Evolutionary conservation across 2,888 invertebrate genomes (phyloP), one percentile per base, ranked within the genome.

Genomic region (Spodoptera picta): DNA sequence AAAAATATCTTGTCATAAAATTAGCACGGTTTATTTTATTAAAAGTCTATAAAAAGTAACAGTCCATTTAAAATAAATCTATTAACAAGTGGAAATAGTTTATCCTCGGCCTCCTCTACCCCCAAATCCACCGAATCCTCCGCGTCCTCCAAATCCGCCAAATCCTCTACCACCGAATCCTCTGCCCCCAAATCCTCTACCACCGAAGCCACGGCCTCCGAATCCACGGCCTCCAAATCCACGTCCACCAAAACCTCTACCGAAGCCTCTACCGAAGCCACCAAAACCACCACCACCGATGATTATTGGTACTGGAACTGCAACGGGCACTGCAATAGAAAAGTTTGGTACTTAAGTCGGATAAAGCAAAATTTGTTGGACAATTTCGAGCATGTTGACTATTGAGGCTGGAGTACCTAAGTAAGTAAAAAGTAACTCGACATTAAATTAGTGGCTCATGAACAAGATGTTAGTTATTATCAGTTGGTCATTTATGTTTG

Each of bases 171-270:
- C 61, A 1, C 85, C 74, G 14, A 74, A 69, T 0, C 66, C 67
- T 49, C 72, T 19, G 2, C 63, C 61, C 0, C 85, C 83, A 10
- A 81, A 67, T 5, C 83, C 83, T 4, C 84, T 67, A 0, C 79
- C 80, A 12, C 82, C 66, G 1, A 79, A 77, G 0, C 81, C 81
- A 12, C 78, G 65, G 0, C 80, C 77, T 0, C 84, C 83, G 42
- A 80, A 66, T 0, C 84, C 84, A 3, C 84, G 41, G 1, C 86
- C 87, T 1, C 83, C 86, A 9, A 84, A 69, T 0, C 87, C 88
- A 48, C 83, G 62, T 0, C 86, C 85, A 1, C 84, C 86, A 9
- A 84, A 69, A 0, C 86, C 87, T 45, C 83, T 86, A 0, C 84
- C 85, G 23, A 83, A 77, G 0, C 87, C 85, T 24, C 83, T 64